A percentile compares a stretch with the other conserved stretches of the same genome.
Conservation (phyloP, 2,888 invertebrate genomes). For the Choreutis nemorana region DNA sequence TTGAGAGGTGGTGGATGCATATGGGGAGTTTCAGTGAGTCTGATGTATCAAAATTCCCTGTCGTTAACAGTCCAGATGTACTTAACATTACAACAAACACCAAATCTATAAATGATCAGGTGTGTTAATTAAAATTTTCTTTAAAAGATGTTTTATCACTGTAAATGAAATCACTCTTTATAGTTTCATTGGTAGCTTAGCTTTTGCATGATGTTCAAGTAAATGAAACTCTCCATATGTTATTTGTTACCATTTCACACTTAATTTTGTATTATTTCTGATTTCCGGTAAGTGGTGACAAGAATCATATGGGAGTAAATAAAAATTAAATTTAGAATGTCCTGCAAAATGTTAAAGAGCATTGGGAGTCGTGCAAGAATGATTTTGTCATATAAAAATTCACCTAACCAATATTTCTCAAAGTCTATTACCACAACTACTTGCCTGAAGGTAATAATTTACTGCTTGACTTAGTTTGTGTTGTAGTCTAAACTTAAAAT, state of each 20-base stretch:
- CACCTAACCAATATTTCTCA: conserved; percentile 28
- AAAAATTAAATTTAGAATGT: conserved; percentile 37
- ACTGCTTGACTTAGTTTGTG: conserved; percentile 6
- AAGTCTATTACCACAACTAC: conserved; percentile 49
- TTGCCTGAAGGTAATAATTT: conserved; percentile 43
- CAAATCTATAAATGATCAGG: conserved; percentile 34
- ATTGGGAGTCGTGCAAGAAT: conserved; percentile 25
- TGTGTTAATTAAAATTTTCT: conserved; percentile 22
- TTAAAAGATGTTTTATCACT: conserved; percentile 5
- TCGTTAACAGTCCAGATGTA: conserved; percentile 23
- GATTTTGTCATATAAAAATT: conserved; percentile 29
- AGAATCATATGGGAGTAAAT: conserved; percentile 32
- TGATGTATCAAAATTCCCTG: conserved; percentile 53
- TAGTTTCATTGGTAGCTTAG: conserved; percentile 10
- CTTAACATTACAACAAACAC: conserved; percentile 20
- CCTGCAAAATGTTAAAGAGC: conserved; percentile 30
- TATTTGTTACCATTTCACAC: conserved; percentile 4
- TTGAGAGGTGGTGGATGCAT: conserved; percentile 69
- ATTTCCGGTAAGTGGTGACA: conserved; percentile 55
- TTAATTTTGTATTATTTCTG: conserved; percentile 11
- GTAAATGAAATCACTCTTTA: conserved; percentile 8
- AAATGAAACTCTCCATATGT: too few relatives aligned
- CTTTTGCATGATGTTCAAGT: too few relatives aligned
- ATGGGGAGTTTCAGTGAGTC: conserved; percentile 65
- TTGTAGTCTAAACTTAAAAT: too few relatives aligned